Evolutionary conservation across 2,888 invertebrate genomes (phyloP), one percentile per base, ranked within the genome.

Genomic region (Auanema freiburgensis): DNA sequence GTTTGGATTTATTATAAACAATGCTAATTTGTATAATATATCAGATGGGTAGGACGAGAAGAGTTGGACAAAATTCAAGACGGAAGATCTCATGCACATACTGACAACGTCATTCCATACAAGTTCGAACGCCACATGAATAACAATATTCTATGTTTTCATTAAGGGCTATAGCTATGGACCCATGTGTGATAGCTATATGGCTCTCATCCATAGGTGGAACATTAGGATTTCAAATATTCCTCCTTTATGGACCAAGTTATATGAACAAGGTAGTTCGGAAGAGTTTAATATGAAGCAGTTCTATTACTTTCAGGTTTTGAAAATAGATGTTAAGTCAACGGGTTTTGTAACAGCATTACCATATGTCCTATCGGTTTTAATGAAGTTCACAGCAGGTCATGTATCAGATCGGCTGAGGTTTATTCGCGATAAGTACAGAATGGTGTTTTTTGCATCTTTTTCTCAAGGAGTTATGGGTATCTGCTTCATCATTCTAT

Each of bases 381-480:
- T 65, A 2, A 57, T 56, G n/a, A 72, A 72, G 43, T 68, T 70
- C 42, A 50, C 60, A 10, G 66, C 64, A 2, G 72, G 72, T 1
- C 65, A 60, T 18, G 16, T 72, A 6, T 72, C 72, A 11, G 72
- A 72, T 59, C 52, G 61, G 21, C 44, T 64, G 41, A 63, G 52
- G 1, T 71, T 53, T 55, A 53, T 67, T 11, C 65, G 65, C 44
- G 59, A 73, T 18, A 65, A 65, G 62, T 65, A 58, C 5, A 61
- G 73, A 8, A 59, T 74, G 12, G 62, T 77, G 24, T 33, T 72
- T 10, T 76, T 76, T 59, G 73, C 77, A n/a, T 52, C 73, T 1
- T 43, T 74, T 8, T 73, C 72, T 3, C 77, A 77, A 46, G 63
- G 68, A 11, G 46, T 66, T 21, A 74, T 77, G 76, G 77, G 73